Evolutionary conservation across 2,113 vertebrate genomes (phyloP).

Genomic region (Cariama cristata): DNA sequence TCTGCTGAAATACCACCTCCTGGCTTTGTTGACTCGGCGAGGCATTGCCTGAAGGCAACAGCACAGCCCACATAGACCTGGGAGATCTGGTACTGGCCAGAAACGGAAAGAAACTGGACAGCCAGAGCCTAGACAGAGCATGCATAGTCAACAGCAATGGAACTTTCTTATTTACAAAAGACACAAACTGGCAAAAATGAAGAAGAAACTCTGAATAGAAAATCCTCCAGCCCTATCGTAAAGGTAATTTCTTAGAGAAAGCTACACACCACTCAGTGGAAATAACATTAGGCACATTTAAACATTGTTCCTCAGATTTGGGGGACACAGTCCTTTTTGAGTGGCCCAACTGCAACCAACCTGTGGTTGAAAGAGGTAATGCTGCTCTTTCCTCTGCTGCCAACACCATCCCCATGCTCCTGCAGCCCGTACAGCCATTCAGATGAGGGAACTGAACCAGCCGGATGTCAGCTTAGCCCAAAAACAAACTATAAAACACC

Average conservation of each 20-base stretch:
- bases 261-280: neutral
- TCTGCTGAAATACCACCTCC: neutral
- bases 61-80: neutral
- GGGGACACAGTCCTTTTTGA: neutral
- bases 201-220: neutral
- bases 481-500: neutral
- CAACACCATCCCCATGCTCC: neutral
- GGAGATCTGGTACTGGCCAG: neutral
- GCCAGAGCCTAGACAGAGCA: neutral
- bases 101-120: neutral
- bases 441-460: neutral
- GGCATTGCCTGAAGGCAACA: neutral
- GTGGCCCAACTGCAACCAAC: neutral
- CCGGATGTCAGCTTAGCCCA: neutral
- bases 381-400: neutral
- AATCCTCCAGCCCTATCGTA: neutral
- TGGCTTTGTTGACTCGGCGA: neutral
- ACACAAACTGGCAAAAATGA: neutral
- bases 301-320: neutral
- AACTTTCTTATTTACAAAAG: neutral
- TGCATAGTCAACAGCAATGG: rapidly evolving
- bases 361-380: neutral
- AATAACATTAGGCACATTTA: neutral
- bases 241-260: neutral
- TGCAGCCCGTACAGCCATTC: neutral